These are phyloP conservation scores for Bradysia coprophila DNA, from an alignment of 1,140 invertebrate species.

Conservation along the genomic window DNA sequence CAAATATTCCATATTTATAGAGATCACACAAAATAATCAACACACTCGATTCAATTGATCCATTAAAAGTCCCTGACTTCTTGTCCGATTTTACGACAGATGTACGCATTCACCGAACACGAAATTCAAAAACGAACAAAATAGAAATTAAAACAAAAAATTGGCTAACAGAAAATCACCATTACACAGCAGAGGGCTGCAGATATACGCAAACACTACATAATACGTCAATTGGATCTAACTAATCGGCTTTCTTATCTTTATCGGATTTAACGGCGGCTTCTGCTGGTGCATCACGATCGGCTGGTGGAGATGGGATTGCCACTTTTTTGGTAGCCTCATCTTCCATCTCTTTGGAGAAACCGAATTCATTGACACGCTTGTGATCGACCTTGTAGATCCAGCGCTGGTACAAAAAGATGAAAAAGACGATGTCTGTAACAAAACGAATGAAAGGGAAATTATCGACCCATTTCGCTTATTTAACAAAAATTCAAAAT, in stretches of 20 bases:
- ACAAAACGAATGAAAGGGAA: constrained; percentile 11
- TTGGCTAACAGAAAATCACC: too few species aligned
- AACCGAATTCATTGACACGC: constrained; percentile 94
- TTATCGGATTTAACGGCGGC: neutral
- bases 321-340: constrained; percentile 20
- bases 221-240: too few species aligned
- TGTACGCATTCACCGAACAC: too few species aligned
- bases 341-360: constrained; percentile 51
- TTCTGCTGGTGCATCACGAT: neutral
- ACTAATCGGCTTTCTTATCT: neutral
- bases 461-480: constrained; percentile 1
- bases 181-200: too few species aligned
- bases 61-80: too few species aligned
- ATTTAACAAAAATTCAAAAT: constrained; percentile 3
- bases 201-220: too few species aligned
- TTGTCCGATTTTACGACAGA: too few species aligned
- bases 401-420: constrained; percentile 96
- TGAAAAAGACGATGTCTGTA: constrained; percentile 93
- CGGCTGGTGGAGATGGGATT: constrained; percentile 1
- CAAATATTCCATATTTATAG: too few species aligned
- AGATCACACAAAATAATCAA: too few species aligned
- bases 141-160: too few species aligned
- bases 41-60: too few species aligned
- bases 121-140: too few species aligned
- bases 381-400: constrained; percentile 92